Base-by-base conservation (phyloP, 2,113 vertebrate species). In the Gambusia holbrooki region DNA sequence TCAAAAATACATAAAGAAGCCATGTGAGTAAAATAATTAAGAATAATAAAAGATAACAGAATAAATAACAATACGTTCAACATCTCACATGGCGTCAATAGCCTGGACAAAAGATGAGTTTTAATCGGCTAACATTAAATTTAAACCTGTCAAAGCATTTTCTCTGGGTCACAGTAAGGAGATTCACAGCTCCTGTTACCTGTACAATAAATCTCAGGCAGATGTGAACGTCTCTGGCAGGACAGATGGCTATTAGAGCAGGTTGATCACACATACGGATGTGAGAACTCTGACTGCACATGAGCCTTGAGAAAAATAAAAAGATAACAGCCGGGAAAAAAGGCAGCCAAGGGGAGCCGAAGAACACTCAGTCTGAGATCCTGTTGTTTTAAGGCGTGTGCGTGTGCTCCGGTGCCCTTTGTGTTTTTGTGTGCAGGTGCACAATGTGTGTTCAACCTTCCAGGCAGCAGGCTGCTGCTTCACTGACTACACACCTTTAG, bases 181-280 rank as follows among this genome's bases (percentile, higher is more conserved):
- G 83, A 81, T 90, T 85, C 80, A 74, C 79, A 73, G 84, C 71
- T 70, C 68, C 84, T 84, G 25, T 88, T 85, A 88, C 90, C 87
- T 11, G 30, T 14, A 61, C 71, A 82, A 84, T 90, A 91, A 92
- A 92, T 93, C 73, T 86, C 83, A 74, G 69, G 30, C 76, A 78
- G 73, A 88, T 84, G 84, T 80, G 87, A 87, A 87, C 76, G 84
- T 92, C 82, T 74, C 58, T 33, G 37, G 66, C 45, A 51, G 83
- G 77, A 78, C 89, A 93, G 88, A 91, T 92, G 89, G 85, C 89
- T 88, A 84, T 81, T 80, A 89, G 85, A 90, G 90, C 90, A 89
- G 85, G 64, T 45, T 17, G 69, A 84, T 90, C 88, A 76, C 86
- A 86, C 87, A 87, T 85, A 87, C 78, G 77, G 84, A 88, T 90